A percentile compares a stretch with the other conserved stretches of the same genome.
Conservation (phyloP, 2,888 invertebrate genomes). For the Perdita meconis region DNA sequence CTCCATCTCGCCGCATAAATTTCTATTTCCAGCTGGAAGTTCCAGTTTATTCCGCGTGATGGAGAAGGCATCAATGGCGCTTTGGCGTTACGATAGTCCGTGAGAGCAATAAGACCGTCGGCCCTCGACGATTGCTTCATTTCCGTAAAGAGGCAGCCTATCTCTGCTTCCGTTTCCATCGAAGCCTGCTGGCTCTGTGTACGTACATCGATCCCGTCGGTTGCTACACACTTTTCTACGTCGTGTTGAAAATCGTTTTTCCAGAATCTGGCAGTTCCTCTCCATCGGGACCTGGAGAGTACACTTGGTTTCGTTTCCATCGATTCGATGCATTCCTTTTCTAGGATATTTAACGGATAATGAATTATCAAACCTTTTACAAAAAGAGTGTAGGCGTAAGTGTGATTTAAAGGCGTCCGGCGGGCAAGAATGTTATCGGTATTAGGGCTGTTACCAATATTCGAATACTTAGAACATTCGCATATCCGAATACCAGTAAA, state of each 20-base stretch:
- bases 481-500: no score
- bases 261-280: slow-evolving; percentile 56
- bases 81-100: slow-evolving; percentile 61
- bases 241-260: slow-evolving; percentile 47
- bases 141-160: slow-evolving; percentile 72
- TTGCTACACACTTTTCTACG: slow-evolving; percentile 38
- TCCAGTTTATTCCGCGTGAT: slow-evolving; percentile 63
- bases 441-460: no score
- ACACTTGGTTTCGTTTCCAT: slow-evolving; percentile 30
- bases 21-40: slow-evolving; percentile 63
- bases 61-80: slow-evolving; percentile 68
- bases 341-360: slow-evolving; percentile 1
- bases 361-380: background rate
- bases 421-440: no score
- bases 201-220: slow-evolving; percentile 41
- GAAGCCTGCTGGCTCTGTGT: slow-evolving; percentile 34
- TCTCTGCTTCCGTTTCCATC: slow-evolving; percentile 66
- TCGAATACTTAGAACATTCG: no score
- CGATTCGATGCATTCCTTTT: background rate
- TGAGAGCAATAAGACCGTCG: slow-evolving; percentile 65
- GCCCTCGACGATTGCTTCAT: slow-evolving; percentile 72
- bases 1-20: slow-evolving; percentile 62
- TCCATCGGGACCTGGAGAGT: background rate
- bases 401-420: no score
- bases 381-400: background rate